Base-by-base conservation (phyloP, 2,113 vertebrate genomes). In the Leiothrix lutea region DNA sequence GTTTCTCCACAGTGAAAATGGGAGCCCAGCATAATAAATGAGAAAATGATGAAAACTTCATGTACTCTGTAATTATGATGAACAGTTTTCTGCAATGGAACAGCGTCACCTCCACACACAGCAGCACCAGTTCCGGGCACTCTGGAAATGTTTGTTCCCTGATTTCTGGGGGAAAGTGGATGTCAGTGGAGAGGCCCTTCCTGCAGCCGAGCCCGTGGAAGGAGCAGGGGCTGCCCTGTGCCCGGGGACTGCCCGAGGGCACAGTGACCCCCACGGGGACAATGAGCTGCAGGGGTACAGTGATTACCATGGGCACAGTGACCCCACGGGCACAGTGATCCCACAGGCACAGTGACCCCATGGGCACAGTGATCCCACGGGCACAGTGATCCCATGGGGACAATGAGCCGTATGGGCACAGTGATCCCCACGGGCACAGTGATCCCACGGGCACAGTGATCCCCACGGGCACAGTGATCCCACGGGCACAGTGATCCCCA, bases 21-120 rank as follows among this genome's bases (percentile, higher is more conserved):
- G 40, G 86, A 92, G 61, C 47, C 51, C 50, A 7, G 62, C 33
- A 36, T 23, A 80, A 86, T 19, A 87, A 91, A 85, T 14, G 58
- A 94, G 71, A 35, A 91, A 88, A 89, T 7, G 58, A 70, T 64
- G 78, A 66, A 91, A 95, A 94, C 62, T 82, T 36, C 62, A 48
- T 42, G 35, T 58, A 53, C 62, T 72, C 58, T 50, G 66, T 48
- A 88, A 88, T 66, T 71, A 83, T 11, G 79, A 88, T 12, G 86
- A 95, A 83, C 19, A 45, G 69, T 21, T 74, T 50, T 81, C 56
- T 84, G 92, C 65, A 75, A 16, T 7, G 38, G 74, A 86, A 89
- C 84, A 61, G 29, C 94, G 87, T 60, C 92, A 60, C 78, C 65
- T 86, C 50, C 66, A 31, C 12, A 50, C 35, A 36, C 53, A 86